These are phyloP conservation scores for Cygnus olor DNA, from an alignment of 2,797 vertebrate genomes.

Conservation along the genomic window DNA sequence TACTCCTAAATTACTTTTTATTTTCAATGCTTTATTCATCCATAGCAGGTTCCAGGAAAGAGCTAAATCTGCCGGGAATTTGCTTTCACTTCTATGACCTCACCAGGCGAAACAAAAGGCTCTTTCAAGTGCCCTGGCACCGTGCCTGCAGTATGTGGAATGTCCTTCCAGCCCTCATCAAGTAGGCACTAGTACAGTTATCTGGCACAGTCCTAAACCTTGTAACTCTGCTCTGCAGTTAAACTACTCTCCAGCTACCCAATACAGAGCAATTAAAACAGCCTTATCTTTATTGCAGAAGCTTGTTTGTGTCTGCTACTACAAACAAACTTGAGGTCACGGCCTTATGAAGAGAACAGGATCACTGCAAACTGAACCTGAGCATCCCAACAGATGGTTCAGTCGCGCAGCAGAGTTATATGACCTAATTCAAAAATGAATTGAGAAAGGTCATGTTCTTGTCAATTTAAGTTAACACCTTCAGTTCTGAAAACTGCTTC, in stretches of 20 bases:
- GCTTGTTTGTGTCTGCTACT: background rate
- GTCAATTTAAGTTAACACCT: background rate
- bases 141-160: background rate
- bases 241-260: background rate
- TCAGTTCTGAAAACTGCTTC: background rate
- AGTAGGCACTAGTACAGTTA: background rate
- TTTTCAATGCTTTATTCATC: conserved; percentile 65
- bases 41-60: conserved; percentile 68
- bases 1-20: conserved; percentile 30
- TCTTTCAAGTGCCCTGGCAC: conserved; percentile 70
- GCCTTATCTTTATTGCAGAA: background rate
- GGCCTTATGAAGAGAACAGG: background rate
- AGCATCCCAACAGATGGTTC: background rate
- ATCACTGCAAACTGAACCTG: background rate
- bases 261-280: background rate
- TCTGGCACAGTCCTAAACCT: conserved; percentile 7
- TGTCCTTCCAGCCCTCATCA: background rate
- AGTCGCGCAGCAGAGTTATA: background rate
- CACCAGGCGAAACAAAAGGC: conserved; percentile 66
- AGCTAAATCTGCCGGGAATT: conserved; percentile 60
- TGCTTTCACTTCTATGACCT: conserved; percentile 68
- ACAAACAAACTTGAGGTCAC: background rate
- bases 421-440: background rate
- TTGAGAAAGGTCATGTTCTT: background rate
- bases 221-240: background rate